These are phyloP conservation scores for Vanessa cardui DNA, from an alignment of 2,888 invertebrate genomes.

Conservation along the genomic window DNA sequence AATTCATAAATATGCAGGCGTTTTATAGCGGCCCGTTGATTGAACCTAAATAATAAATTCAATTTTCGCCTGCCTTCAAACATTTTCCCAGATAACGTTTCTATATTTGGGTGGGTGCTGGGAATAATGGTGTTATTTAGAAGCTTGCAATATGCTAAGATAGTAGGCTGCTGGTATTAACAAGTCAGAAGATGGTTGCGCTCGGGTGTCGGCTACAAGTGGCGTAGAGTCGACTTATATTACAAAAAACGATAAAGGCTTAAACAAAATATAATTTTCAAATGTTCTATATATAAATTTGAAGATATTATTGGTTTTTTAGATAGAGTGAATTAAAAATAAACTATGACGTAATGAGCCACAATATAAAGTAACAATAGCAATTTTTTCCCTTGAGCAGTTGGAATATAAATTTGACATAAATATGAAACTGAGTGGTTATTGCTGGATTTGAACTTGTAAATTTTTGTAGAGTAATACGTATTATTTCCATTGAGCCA, in stretches of 20 bases:
- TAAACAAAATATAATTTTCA: not conserved
- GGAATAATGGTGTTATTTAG: constrained; percentile 80
- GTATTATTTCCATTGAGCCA: too few species aligned
- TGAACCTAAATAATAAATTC: constrained; percentile 79
- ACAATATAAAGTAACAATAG: too few species aligned
- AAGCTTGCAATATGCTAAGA: constrained; percentile 82
- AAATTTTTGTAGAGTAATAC: too few species aligned
- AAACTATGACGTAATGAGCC: too few species aligned
- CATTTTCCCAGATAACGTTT: constrained; percentile 74
- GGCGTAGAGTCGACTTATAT: constrained; percentile 49
- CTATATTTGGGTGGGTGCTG: constrained; percentile 71
- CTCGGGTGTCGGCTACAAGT: constrained; percentile 49
- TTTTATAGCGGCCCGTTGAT: constrained; percentile 57
- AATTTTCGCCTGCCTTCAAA: constrained; percentile 76
- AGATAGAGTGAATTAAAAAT: too few species aligned
- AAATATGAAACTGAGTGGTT: too few species aligned
- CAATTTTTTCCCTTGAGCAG: too few species aligned
- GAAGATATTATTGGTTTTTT: too few species aligned
- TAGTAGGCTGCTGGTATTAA: constrained; percentile 79
- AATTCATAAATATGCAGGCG: constrained; percentile 51
- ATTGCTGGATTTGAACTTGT: too few species aligned
- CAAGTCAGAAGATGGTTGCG: constrained; percentile 80
- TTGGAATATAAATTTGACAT: too few species aligned
- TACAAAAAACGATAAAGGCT: not conserved
- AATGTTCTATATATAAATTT: not conserved